phyloP scores from a whole-genome alignment of 2,113 vertebrate species.

The Bubo bubo region DNA sequence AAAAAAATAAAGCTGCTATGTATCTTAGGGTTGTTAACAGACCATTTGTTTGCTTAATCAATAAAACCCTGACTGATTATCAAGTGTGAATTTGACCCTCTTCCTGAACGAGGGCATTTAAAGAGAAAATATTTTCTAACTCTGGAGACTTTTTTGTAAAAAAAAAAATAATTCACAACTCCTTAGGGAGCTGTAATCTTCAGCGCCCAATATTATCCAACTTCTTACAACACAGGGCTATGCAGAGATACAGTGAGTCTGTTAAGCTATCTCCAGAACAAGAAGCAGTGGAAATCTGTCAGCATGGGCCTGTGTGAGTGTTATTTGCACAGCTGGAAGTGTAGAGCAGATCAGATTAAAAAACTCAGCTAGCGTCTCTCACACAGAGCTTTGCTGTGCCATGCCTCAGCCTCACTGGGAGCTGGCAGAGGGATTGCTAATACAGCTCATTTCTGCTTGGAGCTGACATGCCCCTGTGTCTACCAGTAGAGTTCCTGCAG shows the following conservation, averaged over 20 bases:
- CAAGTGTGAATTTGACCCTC: neutral
- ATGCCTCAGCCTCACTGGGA: neutral
- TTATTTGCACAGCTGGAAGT: slow-evolving; percentile 58
- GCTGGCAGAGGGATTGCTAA: neutral
- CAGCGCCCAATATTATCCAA: neutral
- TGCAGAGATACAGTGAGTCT: neutral
- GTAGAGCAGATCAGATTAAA: slow-evolving; percentile 44
- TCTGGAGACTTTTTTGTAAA: neutral
- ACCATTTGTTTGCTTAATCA: neutral
- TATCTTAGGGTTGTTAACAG: neutral
- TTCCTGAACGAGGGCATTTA: neutral
- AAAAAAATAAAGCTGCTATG: neutral
- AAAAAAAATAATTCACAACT: neutral
- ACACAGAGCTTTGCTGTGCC: neutral
- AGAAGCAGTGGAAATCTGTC: slow-evolving; percentile 22
- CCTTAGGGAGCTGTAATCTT: slow-evolving; percentile 55
- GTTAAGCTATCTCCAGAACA: slow-evolving; percentile 15
- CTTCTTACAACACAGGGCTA: neutral
- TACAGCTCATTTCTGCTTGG: neutral
- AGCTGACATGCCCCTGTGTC: neutral
- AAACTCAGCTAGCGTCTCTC: neutral
- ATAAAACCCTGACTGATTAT: neutral
- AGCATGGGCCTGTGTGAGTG: slow-evolving; percentile 27
- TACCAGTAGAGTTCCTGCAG: neutral
- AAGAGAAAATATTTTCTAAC: neutral